Base-by-base conservation (phyloP, 1,140 invertebrate genomes). In the Tetramorium simillimum region DNA sequence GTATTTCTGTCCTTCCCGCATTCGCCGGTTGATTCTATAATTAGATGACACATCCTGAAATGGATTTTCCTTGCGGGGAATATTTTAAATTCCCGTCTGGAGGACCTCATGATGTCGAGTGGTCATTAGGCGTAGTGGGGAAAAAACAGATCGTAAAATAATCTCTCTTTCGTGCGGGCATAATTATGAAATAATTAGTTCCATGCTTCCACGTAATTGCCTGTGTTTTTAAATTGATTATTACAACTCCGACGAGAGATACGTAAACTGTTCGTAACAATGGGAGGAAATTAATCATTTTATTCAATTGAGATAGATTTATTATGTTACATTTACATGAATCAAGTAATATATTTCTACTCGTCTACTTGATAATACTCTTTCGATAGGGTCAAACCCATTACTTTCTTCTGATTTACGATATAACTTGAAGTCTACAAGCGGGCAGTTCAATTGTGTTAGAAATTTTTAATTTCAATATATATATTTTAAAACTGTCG, bases 171-270 rank as follows among this genome's bases (percentile, higher is more conserved):
- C 16, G 14, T 53, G n/a, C 65, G 33, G 2, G 9, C 2, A 7
- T 70, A 70, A 69, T 80, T 69, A 56, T 24, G 16, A 40, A 81
- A 81, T 58, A 56, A 33, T 33, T 33, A 33, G 33, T 69, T 70
- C n/a, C 16, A 43, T 3, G 9, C 12, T 80, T 40, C 33, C 65
- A 70, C 56, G 12, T 67, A 70, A 70, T 81, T 56, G 21, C 21
- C 12, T 70, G 1, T 5, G 7, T 62, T 51, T 65, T 33, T 33
- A 0, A 43, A 81, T 70, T 70, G 5, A 18, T 10, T 49, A 49
- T 49, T 53, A 49, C 3, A 24, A 5, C 10, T 14, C 18, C 16
- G 43, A 14, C 6, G n/a, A 56, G 3, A 70, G 3, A 9, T 43
- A 6, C 28, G 12, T 14, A 3, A 53, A 49, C 18, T 12, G 16